phyloP scores from a whole-genome alignment of 2,113 vertebrate species.

The Camelus bactrianus region DNA sequence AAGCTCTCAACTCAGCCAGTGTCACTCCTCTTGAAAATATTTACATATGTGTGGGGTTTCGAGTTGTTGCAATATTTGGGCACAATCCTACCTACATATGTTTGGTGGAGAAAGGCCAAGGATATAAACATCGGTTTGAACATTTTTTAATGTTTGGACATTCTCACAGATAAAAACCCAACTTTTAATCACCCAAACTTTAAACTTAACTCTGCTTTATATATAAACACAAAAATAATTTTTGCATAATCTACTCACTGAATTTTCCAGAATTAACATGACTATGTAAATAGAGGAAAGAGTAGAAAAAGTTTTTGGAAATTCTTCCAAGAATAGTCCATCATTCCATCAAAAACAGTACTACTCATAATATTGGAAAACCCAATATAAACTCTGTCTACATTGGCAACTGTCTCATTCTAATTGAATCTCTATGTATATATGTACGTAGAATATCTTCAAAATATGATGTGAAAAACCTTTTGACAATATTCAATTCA shows the following conservation, averaged over 20 bases:
- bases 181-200: background rate
- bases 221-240: slow-evolving; percentile 33
- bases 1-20: background rate
- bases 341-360: background rate
- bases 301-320: background rate
- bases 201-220: background rate
- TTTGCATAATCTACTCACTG: background rate
- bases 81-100: background rate
- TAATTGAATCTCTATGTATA: background rate
- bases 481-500: slow-evolving; percentile 1
- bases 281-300: background rate
- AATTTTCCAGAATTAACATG: slow-evolving; percentile 40
- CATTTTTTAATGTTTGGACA: background rate
- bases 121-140: background rate
- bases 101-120: background rate
- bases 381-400: background rate
- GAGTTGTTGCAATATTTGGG: background rate
- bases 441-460: background rate
- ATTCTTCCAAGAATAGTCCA: background rate
- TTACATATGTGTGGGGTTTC: background rate
- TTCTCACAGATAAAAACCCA: background rate
- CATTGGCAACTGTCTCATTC: background rate
- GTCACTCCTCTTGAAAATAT: background rate
- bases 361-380: background rate
- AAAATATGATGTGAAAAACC: background rate